Conservation (phyloP, 2,113 vertebrate species). For the Synodontis membranacea region DNA sequence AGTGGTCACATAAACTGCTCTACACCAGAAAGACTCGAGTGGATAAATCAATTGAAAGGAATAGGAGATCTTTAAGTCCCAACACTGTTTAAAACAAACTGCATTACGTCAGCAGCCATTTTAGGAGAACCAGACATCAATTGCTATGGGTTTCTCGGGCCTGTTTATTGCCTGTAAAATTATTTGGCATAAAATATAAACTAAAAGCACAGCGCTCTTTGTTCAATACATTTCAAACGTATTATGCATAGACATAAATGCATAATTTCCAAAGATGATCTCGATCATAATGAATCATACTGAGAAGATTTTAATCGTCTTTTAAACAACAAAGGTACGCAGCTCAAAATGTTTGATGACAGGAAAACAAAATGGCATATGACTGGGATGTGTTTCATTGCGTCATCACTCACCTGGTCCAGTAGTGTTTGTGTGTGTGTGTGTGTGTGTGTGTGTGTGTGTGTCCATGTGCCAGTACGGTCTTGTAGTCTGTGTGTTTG, state of each 20-base stretch:
- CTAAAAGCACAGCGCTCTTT: not conserved
- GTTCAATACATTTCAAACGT: not conserved
- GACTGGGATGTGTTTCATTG: slow-evolving; percentile 15
- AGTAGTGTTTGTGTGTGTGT: not conserved
- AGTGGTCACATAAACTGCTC: not conserved
- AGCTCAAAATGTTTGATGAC: slow-evolving; percentile 22
- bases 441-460: not conserved
- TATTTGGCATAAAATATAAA: not conserved
- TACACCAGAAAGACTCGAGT: not conserved
- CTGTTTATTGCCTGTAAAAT: slow-evolving; percentile 9
- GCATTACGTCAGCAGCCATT: not conserved
- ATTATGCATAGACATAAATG: not conserved
- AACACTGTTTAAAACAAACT: not conserved
- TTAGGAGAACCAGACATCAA: not conserved
- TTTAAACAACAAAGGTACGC: not conserved
- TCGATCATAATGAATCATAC: not conserved
- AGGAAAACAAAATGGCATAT: slow-evolving; percentile 13
- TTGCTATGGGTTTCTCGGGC: not conserved
- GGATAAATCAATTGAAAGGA: not conserved
- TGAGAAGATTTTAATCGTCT: not conserved
- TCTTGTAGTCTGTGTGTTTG: slow-evolving; percentile 25
- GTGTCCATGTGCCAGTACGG: not conserved
- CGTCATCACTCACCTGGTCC: not conserved
- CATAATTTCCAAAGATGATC: not conserved
- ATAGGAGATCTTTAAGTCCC: not conserved